phyloP scores from a whole-genome alignment of 2,888 invertebrate genomes.

The Hipparchia semele region DNA sequence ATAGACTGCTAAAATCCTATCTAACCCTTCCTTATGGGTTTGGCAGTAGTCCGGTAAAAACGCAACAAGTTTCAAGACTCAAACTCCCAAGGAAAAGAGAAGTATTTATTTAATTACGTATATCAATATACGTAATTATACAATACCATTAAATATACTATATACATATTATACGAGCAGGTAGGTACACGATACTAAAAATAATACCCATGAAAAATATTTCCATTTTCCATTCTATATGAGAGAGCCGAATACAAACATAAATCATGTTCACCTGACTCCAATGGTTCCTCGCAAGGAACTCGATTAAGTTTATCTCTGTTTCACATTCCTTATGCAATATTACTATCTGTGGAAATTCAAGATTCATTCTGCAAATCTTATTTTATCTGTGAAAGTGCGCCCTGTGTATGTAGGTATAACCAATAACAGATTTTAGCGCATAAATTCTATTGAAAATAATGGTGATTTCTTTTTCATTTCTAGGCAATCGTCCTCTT shows the following conservation, averaged over 20 bases:
- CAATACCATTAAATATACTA: neutral
- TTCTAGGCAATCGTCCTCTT: too few species aligned
- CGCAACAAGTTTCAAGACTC: too few species aligned
- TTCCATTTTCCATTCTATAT: constrained; percentile 33
- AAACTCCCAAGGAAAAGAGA: too few species aligned
- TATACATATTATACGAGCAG: too few species aligned
- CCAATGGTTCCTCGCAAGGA: constrained; percentile 34
- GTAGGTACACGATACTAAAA: too few species aligned
- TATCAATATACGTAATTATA: too few species aligned
- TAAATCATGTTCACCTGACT: constrained; percentile 40
- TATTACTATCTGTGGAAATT: constrained; percentile 28
- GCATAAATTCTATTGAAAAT: too few species aligned
- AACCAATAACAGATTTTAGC: neutral
- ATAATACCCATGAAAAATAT: neutral
- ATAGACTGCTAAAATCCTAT: too few species aligned
- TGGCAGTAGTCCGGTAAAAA: too few species aligned
- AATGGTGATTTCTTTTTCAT: too few species aligned
- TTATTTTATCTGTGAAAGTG: constrained; percentile 10
- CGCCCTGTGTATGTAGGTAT: neutral
- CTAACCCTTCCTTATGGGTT: too few species aligned
- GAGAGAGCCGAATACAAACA: constrained; percentile 31
- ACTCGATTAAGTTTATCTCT: constrained; percentile 41
- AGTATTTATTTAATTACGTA: neutral
- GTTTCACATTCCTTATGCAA: constrained; percentile 34
- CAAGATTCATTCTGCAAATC: constrained; percentile 5